Evolutionary conservation across 1,140 invertebrate genomes (phyloP), one percentile per base, ranked within the genome.

Genomic region (Latrodectus geometricus): DNA sequence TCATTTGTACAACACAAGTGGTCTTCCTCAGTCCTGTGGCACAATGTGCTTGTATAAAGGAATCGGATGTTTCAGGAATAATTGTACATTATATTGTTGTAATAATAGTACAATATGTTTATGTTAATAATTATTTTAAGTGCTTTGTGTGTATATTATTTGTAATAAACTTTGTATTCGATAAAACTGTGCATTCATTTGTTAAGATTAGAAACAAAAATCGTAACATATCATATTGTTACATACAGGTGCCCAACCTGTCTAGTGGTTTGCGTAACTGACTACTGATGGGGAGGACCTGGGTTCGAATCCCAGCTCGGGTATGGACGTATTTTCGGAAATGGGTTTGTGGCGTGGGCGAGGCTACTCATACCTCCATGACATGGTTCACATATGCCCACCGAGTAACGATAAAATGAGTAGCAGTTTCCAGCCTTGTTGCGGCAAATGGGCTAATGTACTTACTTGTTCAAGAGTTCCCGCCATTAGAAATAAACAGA

Each of bases 91-190:
- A 65, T 81, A 79, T 77, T 77, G 65, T 35, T 35, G 17, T 11
- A 61, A 61, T 61, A 61, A 14, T 61, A 61, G 54, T 61, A 17
- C 11, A 61, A 61, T n/a, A 23, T 81, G 23, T 14, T 81, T 70
- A 72, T 76, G 56, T n/a, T 56, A 14, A 17, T 81, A 15, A 20
- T 86, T 52, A 61, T 86, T 86, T 86, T 23, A 77, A 84, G 66
- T 86, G 74, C 74, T 86, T 86, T 82, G 73, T 70, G 68, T 78
- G 83, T 86, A 65, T 86, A 86, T 77, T 49, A 69, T 86, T 86
- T 78, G 83, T 86, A 86, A 86, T 86, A 86, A 86, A 86, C 74
- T 86, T 86, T 86, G 83, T 86, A 86, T 72, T 70, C 68, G 50
- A 78, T 17, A 70, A 56, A 69, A 5, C 48, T 20, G 54, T 9